Evolutionary conservation across 2,888 invertebrate genomes (phyloP).

Genomic region (Amphipoea oculea): DNA sequence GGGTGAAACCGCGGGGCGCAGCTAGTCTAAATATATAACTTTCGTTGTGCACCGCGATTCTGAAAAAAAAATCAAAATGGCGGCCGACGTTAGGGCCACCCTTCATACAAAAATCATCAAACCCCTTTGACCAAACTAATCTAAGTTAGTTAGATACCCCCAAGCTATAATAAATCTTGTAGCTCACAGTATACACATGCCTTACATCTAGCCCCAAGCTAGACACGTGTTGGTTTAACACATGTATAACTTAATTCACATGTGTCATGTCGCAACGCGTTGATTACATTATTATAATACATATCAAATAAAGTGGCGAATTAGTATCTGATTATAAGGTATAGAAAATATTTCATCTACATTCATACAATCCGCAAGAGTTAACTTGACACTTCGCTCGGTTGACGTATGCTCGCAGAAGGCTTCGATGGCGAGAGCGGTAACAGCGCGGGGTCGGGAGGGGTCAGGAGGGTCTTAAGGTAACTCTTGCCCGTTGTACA

Average conservation of each 20-base stretch:
- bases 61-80: too few relatives aligned
- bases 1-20: too few relatives aligned
- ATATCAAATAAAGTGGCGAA: constrained; percentile 25
- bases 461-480: too few relatives aligned
- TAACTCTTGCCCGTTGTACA: too few relatives aligned
- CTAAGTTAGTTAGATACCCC: too few relatives aligned
- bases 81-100: too few relatives aligned
- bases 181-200: constrained; percentile 20
- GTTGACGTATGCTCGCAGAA: background rate
- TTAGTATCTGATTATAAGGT: constrained; percentile 34
- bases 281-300: constrained; percentile 43
- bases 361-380: background rate
- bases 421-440: background rate
- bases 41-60: too few relatives aligned
- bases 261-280: constrained; percentile 27
- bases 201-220: constrained; percentile 54
- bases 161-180: constrained; percentile 2
- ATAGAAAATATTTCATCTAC: background rate
- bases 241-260: constrained; percentile 61
- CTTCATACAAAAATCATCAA: too few relatives aligned
- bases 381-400: background rate
- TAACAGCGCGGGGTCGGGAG: too few relatives aligned
- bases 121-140: too few relatives aligned
- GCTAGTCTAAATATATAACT: too few relatives aligned
- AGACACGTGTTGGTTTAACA: constrained; percentile 63